Conservation (phyloP, 2,797 vertebrate species). For the Microtus agrestis region DNA sequence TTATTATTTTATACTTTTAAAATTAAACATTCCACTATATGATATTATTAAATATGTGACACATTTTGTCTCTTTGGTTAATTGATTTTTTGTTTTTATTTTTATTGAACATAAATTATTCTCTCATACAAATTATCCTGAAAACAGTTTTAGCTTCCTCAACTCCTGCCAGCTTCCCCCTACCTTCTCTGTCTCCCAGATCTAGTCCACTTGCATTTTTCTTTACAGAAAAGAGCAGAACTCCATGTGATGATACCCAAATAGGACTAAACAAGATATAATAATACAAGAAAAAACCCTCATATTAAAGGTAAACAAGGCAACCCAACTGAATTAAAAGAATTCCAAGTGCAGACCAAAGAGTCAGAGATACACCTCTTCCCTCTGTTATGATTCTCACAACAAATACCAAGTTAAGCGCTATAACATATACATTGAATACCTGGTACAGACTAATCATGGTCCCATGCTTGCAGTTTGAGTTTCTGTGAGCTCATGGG, state of each 20-base stretch:
- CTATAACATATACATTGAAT: not conserved
- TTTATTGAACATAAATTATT: not conserved
- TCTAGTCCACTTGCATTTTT: not conserved
- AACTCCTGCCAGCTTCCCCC: not conserved
- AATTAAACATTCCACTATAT: not conserved
- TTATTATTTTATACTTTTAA: not conserved
- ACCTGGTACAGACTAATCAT: not conserved
- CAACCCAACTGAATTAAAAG: not conserved
- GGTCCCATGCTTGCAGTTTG: not conserved
- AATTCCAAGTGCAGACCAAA: not conserved
- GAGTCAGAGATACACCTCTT: not conserved
- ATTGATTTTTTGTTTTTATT: not conserved
- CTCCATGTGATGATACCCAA: not conserved
- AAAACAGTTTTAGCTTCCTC: not conserved
- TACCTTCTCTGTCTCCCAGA: not conserved
- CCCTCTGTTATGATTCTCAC: not conserved
- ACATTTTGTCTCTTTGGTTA: not conserved
- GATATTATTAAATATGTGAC: not conserved
- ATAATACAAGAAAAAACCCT: not conserved
- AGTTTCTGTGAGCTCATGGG: not conserved
- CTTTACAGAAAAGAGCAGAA: not conserved
- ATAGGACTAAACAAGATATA: not conserved
- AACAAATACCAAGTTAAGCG: not conserved
- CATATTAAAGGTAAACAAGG: not conserved
- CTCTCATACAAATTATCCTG: not conserved